Percentiles rank a stretch among this genome's conserved stretches.
Conservation (phyloP, 2,888 invertebrate genomes). For the Drosophila subsilvestris region DNA sequence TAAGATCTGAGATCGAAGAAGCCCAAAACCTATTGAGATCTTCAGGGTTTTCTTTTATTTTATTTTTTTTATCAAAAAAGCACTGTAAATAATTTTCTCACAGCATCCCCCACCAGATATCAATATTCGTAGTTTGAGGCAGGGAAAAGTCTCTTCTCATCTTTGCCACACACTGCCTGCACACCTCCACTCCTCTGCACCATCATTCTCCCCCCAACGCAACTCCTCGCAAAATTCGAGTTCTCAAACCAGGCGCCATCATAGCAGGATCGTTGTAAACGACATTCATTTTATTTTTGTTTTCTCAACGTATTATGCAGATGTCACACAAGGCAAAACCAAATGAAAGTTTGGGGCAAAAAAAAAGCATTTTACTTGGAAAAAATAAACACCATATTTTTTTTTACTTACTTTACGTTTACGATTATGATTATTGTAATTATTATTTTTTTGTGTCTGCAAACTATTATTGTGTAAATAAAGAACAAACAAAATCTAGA, state of each 20-base stretch:
- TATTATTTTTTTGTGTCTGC: slow-evolving; percentile 49
- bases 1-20: neutral
- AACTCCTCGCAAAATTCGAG: slow-evolving; percentile 19
- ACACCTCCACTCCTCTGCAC: neutral
- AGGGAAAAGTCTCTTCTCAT: neutral
- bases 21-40: neutral
- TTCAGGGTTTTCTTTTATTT: neutral
- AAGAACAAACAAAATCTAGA: slow-evolving; percentile 25
- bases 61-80: neutral
- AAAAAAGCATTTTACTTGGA: slow-evolving; percentile 23
- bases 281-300: slow-evolving; percentile 18
- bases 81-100: neutral
- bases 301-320: slow-evolving; percentile 27
- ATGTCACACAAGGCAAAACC: slow-evolving; percentile 24
- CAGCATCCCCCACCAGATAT: neutral
- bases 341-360: slow-evolving; percentile 3
- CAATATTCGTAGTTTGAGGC: neutral
- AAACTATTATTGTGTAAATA: slow-evolving; percentile 43
- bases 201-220: neutral
- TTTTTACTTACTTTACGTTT: slow-evolving; percentile 36
- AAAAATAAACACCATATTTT: slow-evolving; percentile 20
- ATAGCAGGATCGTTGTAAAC: slow-evolving; percentile 31
- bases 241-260: slow-evolving; percentile 20
- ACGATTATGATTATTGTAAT: slow-evolving; percentile 40
- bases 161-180: neutral